Evolutionary conservation across 2,888 invertebrate species (phyloP).

Genomic region (Acanthosepion esculentum): DNA sequence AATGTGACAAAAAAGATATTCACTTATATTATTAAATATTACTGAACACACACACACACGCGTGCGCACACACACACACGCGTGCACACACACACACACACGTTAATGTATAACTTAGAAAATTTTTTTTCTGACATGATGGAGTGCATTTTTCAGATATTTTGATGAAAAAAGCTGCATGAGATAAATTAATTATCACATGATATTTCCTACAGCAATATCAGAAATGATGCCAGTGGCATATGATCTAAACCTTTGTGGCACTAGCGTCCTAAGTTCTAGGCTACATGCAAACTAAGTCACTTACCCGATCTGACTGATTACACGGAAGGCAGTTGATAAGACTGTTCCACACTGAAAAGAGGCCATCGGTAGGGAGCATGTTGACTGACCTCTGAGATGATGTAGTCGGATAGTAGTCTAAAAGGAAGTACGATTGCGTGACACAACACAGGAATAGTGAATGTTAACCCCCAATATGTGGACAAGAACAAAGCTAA

Average conservation of each 20-base stretch:
- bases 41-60: no score
- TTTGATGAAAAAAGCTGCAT: neutral
- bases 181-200: neutral
- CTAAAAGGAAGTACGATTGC: slow-evolving; percentile 40
- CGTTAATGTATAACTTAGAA: no score
- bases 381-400: slow-evolving; percentile 39
- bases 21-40: no score
- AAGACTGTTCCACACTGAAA: slow-evolving; percentile 43
- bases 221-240: neutral
- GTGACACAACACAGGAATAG: neutral
- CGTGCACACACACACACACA: no score
- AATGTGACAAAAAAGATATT: no score
- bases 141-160: neutral
- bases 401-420: slow-evolving; percentile 34
- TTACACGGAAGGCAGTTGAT: slow-evolving; percentile 45
- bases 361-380: slow-evolving; percentile 34
- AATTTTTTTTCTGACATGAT: no score
- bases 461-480: neutral
- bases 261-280: slow-evolving; percentile 24
- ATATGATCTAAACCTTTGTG: neutral
- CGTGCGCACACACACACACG: no score
- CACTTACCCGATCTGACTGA: slow-evolving; percentile 47
- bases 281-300: slow-evolving; percentile 40
- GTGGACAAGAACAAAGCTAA: neutral
- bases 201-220: neutral